Base-by-base conservation (phyloP, 2,888 invertebrate genomes). In the Synanthedon andrenaeformis region DNA sequence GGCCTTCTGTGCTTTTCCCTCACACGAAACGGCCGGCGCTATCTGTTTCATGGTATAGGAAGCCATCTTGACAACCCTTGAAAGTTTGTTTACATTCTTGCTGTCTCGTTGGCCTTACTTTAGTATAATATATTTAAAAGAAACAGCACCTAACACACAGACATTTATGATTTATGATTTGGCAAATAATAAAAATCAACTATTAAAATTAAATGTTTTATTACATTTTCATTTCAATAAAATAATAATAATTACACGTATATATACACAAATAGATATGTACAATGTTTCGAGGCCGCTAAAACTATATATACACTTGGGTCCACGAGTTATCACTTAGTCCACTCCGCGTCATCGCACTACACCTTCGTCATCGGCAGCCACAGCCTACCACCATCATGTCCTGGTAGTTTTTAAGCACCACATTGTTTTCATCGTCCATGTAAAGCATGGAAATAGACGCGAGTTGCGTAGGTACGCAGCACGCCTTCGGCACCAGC, bases 331-430 rank as follows among this genome's bases (percentile, higher is more conserved):
- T 78, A 81, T 79, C 83, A 84, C 82, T 82, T 76, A 72, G 81
- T 82, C 80, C 41, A 69, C 74, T 73, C 73, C 58, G 67, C 54
- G n/a, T n/a, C n/a, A n/a, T n/a, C n/a, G 58, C 64, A 65, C 65
- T 70, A 62, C 62, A 74, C 82, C 80, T 77, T 79, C 76, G 83
- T 91, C 91, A 98, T 90, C 97, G 95, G 89, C 99, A 99, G 56
- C 99, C 99, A 83, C 99, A 99, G 56, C 97, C 97, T 67, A 95
- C 93, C 61, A 99, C 99, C 69, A 96, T 94, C 99, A 99, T 99
- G 82, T 99, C 98, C 88, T 97, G 95, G 89, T 99, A 99, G 89
- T 96, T 98, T 89, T 99, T 99, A 71, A 99, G 91, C 78, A 98
- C 96, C 72, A 98, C 97, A 87, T 96, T 96, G 78, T 94, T 94